Evolutionary conservation across 2,888 invertebrate species (phyloP).

Genomic region (Lasioglossum pauxillum): DNA sequence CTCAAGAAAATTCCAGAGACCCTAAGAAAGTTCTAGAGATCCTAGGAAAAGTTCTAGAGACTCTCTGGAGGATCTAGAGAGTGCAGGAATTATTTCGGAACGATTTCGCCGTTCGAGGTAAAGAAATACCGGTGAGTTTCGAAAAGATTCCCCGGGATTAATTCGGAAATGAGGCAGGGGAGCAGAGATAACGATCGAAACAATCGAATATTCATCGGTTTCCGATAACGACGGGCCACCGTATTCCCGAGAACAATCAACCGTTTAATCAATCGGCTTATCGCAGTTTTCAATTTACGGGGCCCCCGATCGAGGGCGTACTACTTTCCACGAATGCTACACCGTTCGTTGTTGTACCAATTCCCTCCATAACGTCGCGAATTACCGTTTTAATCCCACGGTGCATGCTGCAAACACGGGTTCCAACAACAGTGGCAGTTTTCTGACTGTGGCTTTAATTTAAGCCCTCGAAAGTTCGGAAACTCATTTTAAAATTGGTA

Average conservation of each 20-base stretch:
- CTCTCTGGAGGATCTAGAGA: too few relatives aligned
- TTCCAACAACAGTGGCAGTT: too few relatives aligned
- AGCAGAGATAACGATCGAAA: not conserved
- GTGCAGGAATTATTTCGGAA: not conserved
- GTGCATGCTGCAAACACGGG: too few relatives aligned
- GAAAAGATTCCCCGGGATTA: not conserved
- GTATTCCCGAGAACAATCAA: not conserved
- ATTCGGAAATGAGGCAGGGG: not conserved
- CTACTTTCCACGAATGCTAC: not conserved
- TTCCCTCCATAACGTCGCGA: not conserved
- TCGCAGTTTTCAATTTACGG: not conserved
- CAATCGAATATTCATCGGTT: slow-evolving; percentile 21
- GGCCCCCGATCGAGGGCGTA: not conserved
- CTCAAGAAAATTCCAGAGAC: too few relatives aligned
- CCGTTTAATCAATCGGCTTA: slow-evolving; percentile 10
- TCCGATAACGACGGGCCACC: slow-evolving; percentile 12
- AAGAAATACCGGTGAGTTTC: not conserved
- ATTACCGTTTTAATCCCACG: not conserved
- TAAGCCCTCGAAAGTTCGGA: not conserved
- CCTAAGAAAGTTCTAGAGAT: too few relatives aligned
- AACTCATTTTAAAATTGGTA: too few relatives aligned
- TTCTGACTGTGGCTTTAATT: not conserved
- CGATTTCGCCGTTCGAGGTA: not conserved
- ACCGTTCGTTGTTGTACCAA: not conserved
- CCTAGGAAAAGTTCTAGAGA: too few relatives aligned